Evolutionary conservation across 2,113 vertebrate species (phyloP), one percentile per base, ranked within the genome.

Genomic region (Cepphus grylle): DNA sequence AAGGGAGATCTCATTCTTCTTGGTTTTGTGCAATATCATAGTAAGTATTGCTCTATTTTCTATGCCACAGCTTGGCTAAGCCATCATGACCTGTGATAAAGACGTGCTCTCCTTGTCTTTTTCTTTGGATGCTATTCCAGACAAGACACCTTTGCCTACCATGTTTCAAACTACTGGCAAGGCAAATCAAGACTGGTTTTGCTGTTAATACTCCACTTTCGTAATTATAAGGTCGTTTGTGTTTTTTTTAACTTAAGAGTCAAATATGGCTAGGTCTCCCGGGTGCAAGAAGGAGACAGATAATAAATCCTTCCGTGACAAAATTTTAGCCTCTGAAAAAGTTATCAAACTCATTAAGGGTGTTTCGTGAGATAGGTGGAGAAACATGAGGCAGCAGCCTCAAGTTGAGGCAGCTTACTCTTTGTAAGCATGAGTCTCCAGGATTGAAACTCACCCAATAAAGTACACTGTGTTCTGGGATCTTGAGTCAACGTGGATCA

Each of bases 21-120:
- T 99, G 78, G 98, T 99, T 93, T 95, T 99, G 40, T 98, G 98
- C 23, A 99, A 99, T 30, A 95, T 99, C 91, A 99, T 99, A 85
- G 99, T 99, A 96, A 98, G 96, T 97, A 96, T n/a, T 8, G 8
- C 15, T 13, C 42, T 61, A 72, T 52, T 76, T 88, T 42, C 65
- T 43, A 5, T 0, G 0, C 15, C 47, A 32, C 47, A 80, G 42
- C 55, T 55, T 2, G 6, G 27, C 61, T 70, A 21, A 91, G 78
- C 55, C 70, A 12, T 0, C 0, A 12, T 27, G 34, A 53, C 15
- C 34, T 40, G n/a, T 29, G 38, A 27, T 47, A 55, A 22, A 81
- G 30, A 21, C 0, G 0, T 18, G 16, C 34, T 59, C 38, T 59
- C 59, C 36, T 50, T 49, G 20, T 38, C 66, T 55, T 90, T 70